Evolutionary conservation across 2,888 invertebrate species (phyloP).

Genomic region (Clunio marinus): DNA sequence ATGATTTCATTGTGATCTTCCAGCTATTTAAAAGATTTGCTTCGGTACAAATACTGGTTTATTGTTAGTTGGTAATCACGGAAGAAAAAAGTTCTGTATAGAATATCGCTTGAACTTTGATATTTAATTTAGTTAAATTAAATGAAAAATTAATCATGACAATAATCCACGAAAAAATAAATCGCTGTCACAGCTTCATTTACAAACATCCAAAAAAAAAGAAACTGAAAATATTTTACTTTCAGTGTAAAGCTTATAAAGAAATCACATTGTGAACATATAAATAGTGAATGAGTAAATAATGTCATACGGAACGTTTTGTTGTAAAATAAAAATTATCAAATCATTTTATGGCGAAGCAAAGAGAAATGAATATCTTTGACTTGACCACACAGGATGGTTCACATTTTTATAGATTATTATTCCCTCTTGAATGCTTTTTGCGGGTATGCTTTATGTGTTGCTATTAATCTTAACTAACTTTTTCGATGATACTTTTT

Average conservation of each 20-base stretch:
- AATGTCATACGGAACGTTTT: slow-evolving; percentile 25
- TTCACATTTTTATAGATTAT: neutral
- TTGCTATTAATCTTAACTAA: too few relatives aligned
- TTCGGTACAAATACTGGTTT: slow-evolving; percentile 15
- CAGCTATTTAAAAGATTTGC: slow-evolving; percentile 17
- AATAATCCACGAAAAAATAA: neutral
- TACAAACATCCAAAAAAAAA: too few relatives aligned
- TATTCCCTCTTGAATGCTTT: neutral
- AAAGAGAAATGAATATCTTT: slow-evolving; percentile 36
- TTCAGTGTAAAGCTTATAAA: neutral
- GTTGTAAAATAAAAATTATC: slow-evolving; percentile 28
- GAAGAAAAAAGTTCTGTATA: neutral
- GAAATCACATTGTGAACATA: slow-evolving; percentile 6
- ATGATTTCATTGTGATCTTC: slow-evolving; percentile 36
- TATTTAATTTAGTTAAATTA: too few relatives aligned
- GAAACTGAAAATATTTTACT: neutral
- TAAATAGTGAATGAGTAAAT: slow-evolving; percentile 35
- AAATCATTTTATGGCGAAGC: slow-evolving; percentile 12
- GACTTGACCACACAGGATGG: slow-evolving; percentile 33
- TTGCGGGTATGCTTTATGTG: too few relatives aligned
- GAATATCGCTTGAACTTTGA: too few relatives aligned
- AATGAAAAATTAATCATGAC: too few relatives aligned
- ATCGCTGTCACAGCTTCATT: neutral
- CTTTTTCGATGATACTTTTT: too few relatives aligned
- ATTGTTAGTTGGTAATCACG: too few relatives aligned